Percentiles rank a stretch among this genome's conserved stretches.
Conservation (phyloP, 1,140 invertebrate genomes). For the Ditylenchus dipsaci region DNA sequence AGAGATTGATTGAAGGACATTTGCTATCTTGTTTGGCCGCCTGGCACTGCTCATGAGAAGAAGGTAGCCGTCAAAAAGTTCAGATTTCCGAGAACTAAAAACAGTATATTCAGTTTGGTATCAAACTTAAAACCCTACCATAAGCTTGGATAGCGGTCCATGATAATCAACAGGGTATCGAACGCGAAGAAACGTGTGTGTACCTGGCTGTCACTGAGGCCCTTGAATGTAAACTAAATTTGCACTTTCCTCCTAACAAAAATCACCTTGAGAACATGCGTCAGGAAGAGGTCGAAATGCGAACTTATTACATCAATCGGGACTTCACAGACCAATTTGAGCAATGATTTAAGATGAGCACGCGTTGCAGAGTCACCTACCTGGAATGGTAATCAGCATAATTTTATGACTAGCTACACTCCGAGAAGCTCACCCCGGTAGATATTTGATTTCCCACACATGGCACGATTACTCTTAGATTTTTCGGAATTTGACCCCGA, state of each 20-base stretch:
- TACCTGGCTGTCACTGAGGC: conserved; percentile 13
- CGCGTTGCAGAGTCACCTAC: background rate
- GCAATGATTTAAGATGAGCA: conserved; percentile 21
- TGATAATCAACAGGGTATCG: conserved; percentile 16
- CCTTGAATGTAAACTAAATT: background rate
- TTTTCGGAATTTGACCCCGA: conserved; percentile 23
- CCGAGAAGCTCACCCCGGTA: conserved; percentile 24
- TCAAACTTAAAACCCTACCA: background rate
- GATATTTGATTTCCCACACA: conserved; percentile 32
- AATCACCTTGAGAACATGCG: conserved; percentile 17
- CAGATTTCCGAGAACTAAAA: conserved; percentile 1
- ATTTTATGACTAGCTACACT: background rate
- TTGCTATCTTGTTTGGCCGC: background rate
- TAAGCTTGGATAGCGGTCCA: conserved; percentile 18
- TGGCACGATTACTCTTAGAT: conserved; percentile 24
- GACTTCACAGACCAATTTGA: conserved; percentile 4
- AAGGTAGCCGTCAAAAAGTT: conserved; percentile 29
- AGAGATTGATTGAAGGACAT: conserved; percentile 7
- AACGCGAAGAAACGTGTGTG: conserved; percentile 22
- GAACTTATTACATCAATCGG: conserved; percentile 16
- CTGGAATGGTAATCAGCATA: conserved; percentile 3
- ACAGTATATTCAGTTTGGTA: background rate
- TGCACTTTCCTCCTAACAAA: too few relatives aligned
- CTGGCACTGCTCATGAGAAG: conserved; percentile 19
- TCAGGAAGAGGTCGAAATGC: conserved; percentile 14